Base-by-base conservation (phyloP, 2,797 vertebrate species). In the Anguilla megastoma region DNA sequence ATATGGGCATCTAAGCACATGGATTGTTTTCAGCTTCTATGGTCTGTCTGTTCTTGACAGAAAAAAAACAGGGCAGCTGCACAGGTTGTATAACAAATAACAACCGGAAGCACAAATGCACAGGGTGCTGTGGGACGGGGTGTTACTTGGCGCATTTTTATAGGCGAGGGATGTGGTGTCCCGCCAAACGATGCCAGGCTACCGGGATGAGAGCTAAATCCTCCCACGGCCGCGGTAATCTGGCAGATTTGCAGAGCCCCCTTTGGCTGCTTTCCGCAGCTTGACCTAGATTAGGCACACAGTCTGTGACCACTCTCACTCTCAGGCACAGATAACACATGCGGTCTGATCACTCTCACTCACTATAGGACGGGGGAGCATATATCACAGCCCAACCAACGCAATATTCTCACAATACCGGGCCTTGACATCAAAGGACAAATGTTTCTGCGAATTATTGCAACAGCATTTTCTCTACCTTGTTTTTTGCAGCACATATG, bases 261-360 rank as follows among this genome's bases (percentile, higher is more conserved):
- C 85, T 88, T 54, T 30, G 85, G 90, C 89, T 36, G 36, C 87
- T 90, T 88, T 89, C 90, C 90, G 90, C 87, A 91, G 90, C 71
- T 90, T 95, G 94, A 96, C 94, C 94, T 92, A 94, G 92, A 95
- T 95, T 93, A 94, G 86, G 90, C 45, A 91, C 90, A 85, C 91
- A 90, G 45, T 79, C 87, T 90, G 89, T 92, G 71, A 90, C 87
- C 33, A n/a, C 82, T 86, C 88, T 90, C 83, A 80, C 86, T 66
- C 86, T 87, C 58, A 76, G 86, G 50, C 66, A 18, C 60, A 60
- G 66, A 48, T 12, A 27, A n/a, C 24, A 58, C 80, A 82, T 14
- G 33, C 86, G 9, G 30, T 82, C 66, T 82, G 86, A 9, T 27
- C 90, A 92, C 93, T 94, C 91, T 90, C 90, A 86, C 71, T 79